phyloP scores from a whole-genome alignment of 2,113 vertebrate genomes.

The Empidonax alnorum region DNA sequence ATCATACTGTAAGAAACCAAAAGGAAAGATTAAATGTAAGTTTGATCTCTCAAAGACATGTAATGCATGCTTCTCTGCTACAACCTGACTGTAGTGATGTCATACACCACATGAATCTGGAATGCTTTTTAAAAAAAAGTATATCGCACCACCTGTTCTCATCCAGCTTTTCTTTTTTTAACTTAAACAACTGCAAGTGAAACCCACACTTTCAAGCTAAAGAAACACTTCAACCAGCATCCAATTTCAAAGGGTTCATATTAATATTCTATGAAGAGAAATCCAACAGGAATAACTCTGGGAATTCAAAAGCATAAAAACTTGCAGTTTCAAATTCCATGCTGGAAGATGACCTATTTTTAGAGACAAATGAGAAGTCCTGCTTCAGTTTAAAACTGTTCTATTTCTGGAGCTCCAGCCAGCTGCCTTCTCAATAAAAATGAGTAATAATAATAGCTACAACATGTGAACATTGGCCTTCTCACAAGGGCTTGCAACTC shows the following conservation, averaged over 20 bases:
- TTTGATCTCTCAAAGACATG: background rate
- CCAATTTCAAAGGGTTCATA: conserved; percentile 45
- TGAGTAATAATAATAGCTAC: conserved; percentile 24
- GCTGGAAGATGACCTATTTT: conserved; percentile 30
- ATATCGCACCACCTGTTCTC: background rate
- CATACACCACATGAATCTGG: background rate
- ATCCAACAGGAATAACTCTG: conserved; percentile 8
- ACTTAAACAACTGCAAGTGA: conserved; percentile 8
- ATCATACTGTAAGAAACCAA: background rate
- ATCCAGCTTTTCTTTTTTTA: conserved; percentile 13
- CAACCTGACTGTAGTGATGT: background rate
- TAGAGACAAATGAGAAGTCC: conserved; percentile 17
- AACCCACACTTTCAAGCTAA: background rate
- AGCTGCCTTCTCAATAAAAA: conserved; percentile 40
- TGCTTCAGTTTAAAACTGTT: conserved; percentile 16
- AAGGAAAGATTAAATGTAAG: background rate
- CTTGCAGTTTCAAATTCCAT: conserved; percentile 18
- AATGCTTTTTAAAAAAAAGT: background rate
- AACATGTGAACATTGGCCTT: conserved; percentile 9
- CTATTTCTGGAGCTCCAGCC: conserved; percentile 31
- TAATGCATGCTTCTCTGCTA: background rate
- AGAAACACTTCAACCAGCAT: background rate
- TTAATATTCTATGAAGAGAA: conserved; percentile 34
- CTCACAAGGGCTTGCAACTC: background rate
- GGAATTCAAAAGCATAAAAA: conserved; percentile 38